Evolutionary conservation across 2,113 vertebrate genomes (phyloP).

Genomic region (Neolamprologus caudopunctatus): DNA sequence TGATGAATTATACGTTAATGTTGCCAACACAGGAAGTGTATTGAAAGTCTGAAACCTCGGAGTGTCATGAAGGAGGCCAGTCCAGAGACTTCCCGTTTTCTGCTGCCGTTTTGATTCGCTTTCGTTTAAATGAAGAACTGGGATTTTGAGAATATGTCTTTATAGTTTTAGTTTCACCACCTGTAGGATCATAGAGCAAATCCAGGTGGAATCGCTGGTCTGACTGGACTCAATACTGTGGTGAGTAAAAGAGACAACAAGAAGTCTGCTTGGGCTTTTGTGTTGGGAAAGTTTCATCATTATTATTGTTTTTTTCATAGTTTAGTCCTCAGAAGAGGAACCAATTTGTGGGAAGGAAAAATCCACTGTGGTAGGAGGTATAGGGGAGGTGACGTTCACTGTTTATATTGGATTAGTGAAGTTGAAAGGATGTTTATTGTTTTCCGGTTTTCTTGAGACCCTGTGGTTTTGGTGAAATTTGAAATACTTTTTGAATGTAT

Average conservation of each 20-base stretch:
- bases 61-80: background rate
- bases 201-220: background rate
- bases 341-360: background rate
- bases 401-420: rapidly evolving
- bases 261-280: background rate
- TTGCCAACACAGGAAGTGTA: background rate
- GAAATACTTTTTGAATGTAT: background rate
- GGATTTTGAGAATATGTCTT: background rate
- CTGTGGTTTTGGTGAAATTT: background rate
- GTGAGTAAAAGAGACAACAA: background rate
- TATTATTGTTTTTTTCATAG: background rate
- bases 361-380: background rate
- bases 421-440: background rate
- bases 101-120: background rate
- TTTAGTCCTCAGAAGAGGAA: background rate
- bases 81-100: background rate
- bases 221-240: background rate
- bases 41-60: background rate
- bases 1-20: rapidly evolving
- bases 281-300: background rate
- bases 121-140: background rate
- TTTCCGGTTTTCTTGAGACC: background rate
- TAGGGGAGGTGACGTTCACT: background rate
- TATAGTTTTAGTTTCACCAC: background rate
- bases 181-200: background rate